Base-by-base conservation (phyloP, 2,888 invertebrate genomes). In the Buathra laborator region DNA sequence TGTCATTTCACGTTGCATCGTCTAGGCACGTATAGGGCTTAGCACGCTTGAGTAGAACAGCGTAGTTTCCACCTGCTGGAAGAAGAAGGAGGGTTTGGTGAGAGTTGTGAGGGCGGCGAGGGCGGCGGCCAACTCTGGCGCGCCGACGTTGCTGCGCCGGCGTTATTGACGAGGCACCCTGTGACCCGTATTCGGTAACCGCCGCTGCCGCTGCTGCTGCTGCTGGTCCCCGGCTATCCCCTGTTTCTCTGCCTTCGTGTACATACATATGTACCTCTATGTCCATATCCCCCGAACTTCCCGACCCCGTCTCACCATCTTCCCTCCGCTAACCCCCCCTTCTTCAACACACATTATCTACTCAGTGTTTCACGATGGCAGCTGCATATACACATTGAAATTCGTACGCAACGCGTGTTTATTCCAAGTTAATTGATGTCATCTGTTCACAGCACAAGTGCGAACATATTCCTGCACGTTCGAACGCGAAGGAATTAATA, bases 151-250 rank as follows among this genome's bases (percentile, higher is more conserved):
- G 86, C 79, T 79, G 81, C 81, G 80, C 77, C 89, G 90, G 87
- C 89, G 87, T 91, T 92, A 91, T 91, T 89, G 91, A 91, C 91
- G 90, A 91, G 91, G 88, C 89, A 89, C 90, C 68, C 79, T 90
- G 90, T 92, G 91, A 91, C 91, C 91, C 88, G 89, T 90, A 91
- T 92, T 91, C 87, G 90, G 90, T 91, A 90, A 91, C 92, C 89
- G 89, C 89, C 87, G 84, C 78, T 81, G 77, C 59, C 66, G 77
- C 37, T 70, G 48, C 48, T 70, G 66, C 53, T 68, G 78, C 51
- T 75, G 53, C 66, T 72, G 83, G 76, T 85, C 68, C 84, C 83
- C 77, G 75, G 81, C 78, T 24, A 67, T 78, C 62, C 76, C 75
- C 48, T 62, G 32, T 72, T 67, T 66, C 67, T 70, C 62, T 44